Evolutionary conservation across 2,797 vertebrate genomes (phyloP).

Genomic region (Sitta carolinensis): DNA sequence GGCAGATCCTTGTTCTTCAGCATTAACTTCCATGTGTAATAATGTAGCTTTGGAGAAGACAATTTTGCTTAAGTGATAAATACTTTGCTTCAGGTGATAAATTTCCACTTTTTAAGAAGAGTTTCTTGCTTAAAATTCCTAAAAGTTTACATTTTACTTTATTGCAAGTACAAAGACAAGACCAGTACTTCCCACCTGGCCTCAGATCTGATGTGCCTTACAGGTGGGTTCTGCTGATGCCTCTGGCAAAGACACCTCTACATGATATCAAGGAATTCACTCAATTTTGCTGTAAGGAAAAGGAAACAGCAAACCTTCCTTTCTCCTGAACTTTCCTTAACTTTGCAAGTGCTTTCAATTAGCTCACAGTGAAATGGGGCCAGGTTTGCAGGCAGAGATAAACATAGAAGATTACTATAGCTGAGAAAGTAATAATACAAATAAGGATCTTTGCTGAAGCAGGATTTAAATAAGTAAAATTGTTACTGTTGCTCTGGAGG

Average conservation of each 20-base stretch:
- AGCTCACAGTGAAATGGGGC: background rate
- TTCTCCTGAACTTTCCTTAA: background rate
- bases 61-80: background rate
- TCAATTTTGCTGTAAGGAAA: background rate
- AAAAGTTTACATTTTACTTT: background rate
- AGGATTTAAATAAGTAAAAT: slow-evolving; percentile 30
- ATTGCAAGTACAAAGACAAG: background rate
- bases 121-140: background rate
- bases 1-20: background rate
- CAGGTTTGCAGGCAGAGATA: slow-evolving; percentile 25
- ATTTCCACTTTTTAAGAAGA: background rate
- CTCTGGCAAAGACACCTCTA: background rate
- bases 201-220: background rate
- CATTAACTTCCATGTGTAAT: background rate
- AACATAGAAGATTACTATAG: slow-evolving; percentile 11
- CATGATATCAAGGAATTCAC: background rate
- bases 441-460: slow-evolving; percentile 26
- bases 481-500: background rate
- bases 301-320: background rate
- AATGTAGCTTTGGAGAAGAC: background rate
- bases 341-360: slow-evolving; percentile 19
- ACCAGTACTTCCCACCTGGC: background rate
- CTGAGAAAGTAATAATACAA: slow-evolving; percentile 21
- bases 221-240: background rate
- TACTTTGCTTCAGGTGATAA: background rate